Evolutionary conservation across 2,797 vertebrate species (phyloP).

Genomic region (Mormyrops attenuatus): DNA sequence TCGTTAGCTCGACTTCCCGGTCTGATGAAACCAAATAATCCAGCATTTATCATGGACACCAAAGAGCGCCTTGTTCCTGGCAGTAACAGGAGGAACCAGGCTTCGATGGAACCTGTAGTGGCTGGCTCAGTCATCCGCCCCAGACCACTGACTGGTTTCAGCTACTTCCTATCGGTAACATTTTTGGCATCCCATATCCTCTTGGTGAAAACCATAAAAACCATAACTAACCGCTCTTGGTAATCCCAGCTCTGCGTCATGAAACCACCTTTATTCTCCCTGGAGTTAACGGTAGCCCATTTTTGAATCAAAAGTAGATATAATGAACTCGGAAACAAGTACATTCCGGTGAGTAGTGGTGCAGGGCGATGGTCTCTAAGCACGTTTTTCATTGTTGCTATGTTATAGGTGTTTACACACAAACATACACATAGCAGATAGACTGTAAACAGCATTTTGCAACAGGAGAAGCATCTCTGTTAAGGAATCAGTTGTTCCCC

Average conservation of each 20-base stretch:
- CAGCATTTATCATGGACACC: not conserved
- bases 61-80: not conserved
- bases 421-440: not conserved
- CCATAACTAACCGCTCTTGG: not conserved
- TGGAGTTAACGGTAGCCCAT: not conserved
- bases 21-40: not conserved
- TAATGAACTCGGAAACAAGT: not conserved
- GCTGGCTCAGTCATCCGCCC: not conserved
- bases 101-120: not conserved
- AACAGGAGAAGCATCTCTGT: not conserved
- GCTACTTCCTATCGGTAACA: not conserved
- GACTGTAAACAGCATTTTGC: not conserved
- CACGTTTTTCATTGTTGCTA: not conserved
- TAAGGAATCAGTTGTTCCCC: not conserved
- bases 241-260: not conserved
- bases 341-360: not conserved
- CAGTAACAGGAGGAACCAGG: not conserved
- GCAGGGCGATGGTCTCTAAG: not conserved
- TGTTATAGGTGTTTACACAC: not conserved
- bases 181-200: not conserved
- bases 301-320: not conserved
- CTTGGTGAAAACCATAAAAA: not conserved
- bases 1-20: not conserved
- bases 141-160: not conserved
- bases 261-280: not conserved